Base-by-base conservation (phyloP, 2,113 vertebrate genomes). In the Shinisaurus crocodilurus region DNA sequence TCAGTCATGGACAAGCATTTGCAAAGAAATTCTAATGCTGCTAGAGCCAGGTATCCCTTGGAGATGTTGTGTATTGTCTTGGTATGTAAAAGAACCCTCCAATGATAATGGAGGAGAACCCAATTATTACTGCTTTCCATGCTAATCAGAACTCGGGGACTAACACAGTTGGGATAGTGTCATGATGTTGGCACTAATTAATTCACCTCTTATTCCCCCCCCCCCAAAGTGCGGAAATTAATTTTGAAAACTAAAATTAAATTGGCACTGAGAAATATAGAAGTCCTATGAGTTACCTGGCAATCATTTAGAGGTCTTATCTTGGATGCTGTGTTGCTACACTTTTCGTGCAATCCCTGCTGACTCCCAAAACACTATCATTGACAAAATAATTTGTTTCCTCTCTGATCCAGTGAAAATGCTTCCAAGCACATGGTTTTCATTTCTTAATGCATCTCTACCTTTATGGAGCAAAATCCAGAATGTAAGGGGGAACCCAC, bases 31-130 rank as follows among this genome's bases (percentile, higher is more conserved):
- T 92, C 95, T 85, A 96, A 96, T 43, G 0, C 90, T 94, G 96
- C 92, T 96, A 93, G 91, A 96, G 97, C 97, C 97, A 97, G 96
- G 95, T 96, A 95, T 96, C 96, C 97, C 97, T 96, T 97, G 95
- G 96, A 97, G 97, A 96, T 92, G 92, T 18, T 86, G 70, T 93
- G 92, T 87, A 84, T 93, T 95, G 95, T 89, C 93, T 97, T 97
- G 96, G 97, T 96, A 97, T 97, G 96, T 93, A 97, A 97, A 97
- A 96, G 90, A 97, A 94, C 87, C 91, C 95, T 95, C 88, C 91
- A 95, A 95, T 95, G 93, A 96, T 93, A 96, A 97, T 97, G 94
- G 25, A 95, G 89, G 37, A 0, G 94, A 96, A 93, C 95, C 94
- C 94, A 96, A 95, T 97, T 96, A 94, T 95, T 93, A 92, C 92